These are phyloP conservation scores for Latheticus oryzae DNA, from an alignment of 2,888 invertebrate species.

Conservation along the genomic window DNA sequence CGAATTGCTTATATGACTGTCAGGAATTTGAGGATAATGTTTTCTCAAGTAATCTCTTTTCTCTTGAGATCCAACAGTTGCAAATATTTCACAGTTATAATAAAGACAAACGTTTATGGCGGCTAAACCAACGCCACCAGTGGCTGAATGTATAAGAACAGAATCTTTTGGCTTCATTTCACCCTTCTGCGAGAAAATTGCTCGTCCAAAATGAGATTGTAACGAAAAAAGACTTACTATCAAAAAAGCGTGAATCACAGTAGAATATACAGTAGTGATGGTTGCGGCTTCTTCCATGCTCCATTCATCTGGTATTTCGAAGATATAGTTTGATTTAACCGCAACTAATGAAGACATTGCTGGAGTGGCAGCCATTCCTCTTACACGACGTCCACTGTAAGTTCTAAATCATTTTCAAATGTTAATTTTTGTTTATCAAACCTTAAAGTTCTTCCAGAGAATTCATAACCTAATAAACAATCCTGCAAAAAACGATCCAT, in stretches of 20 bases:
- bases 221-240: too few relatives aligned
- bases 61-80: conserved; percentile 69
- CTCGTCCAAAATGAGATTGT: too few relatives aligned
- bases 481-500: conserved; percentile 73
- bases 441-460: conserved; percentile 67
- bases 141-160: conserved; percentile 60
- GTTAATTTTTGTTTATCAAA: too few relatives aligned
- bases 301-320: conserved; percentile 70
- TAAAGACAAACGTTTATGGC: conserved; percentile 71
- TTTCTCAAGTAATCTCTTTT: conserved; percentile 69
- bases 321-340: conserved; percentile 64
- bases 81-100: conserved; percentile 69
- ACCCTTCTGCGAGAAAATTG: too few relatives aligned
- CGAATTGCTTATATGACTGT: conserved; percentile 69
- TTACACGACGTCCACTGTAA: conserved; percentile 56
- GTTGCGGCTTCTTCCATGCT: conserved; percentile 71
- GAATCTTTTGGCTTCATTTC: conserved; percentile 6
- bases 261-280: conserved; percentile 72
- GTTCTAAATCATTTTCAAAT: not conserved
- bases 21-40: conserved; percentile 66
- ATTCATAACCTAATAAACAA: conserved; percentile 77
- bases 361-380: conserved; percentile 67
- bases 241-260: conserved; percentile 57
- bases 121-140: conserved; percentile 75
- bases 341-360: conserved; percentile 70